Base-by-base conservation (phyloP, 2,113 vertebrate genomes). In the Tamias sibiricus region DNA sequence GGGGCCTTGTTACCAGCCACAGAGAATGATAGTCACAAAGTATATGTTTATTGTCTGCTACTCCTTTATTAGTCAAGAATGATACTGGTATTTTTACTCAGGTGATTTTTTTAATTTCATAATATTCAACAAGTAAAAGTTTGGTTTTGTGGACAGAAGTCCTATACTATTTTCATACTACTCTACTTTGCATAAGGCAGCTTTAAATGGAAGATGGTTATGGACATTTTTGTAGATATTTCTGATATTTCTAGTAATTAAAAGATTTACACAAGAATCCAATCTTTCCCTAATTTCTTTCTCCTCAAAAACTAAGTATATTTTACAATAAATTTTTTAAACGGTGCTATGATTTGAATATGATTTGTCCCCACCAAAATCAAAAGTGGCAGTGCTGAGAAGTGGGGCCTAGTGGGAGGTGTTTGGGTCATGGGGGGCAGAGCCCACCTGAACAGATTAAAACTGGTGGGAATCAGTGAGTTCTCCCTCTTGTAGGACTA, bases 101-200 rank as follows among this genome's bases (percentile, higher is more conserved):
- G 8, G 49, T 83, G 30, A 95, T 90, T 90, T 90, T 90, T 47
- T 17, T 77, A 76, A 59, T n/a, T 47, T 95, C 49, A 30, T n/a
- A 76, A n/a, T n/a, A 42, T 42, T 42, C 35, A 49, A 69, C 57
- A 92, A 82, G 76, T 20, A 40, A 28, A 76, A n/a, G 68, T 64
- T 66, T 74, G 32, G 32, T 74, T 82, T 91, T 88, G 8, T 87
- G 40, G 26, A 11, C 30, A 81, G n/a, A 81, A 24, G 32, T 59
- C 75, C n/a, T 76, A 6, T 59, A 57, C 3, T 26, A 87, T 68
- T 95, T 87, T 81, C 57, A 47, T 69, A 57, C 16, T 47, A 44
- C 11, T 28, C 62, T 49, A 17, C 35, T 57, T 59, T 76, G 44
- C 13, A 30, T 87, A 37, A 8, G 20, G 40, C 14, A 68, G 59